Evolutionary conservation across 1,140 invertebrate genomes (phyloP), one percentile per base, ranked within the genome.

Genomic region (Psilanteris sp.): DNA sequence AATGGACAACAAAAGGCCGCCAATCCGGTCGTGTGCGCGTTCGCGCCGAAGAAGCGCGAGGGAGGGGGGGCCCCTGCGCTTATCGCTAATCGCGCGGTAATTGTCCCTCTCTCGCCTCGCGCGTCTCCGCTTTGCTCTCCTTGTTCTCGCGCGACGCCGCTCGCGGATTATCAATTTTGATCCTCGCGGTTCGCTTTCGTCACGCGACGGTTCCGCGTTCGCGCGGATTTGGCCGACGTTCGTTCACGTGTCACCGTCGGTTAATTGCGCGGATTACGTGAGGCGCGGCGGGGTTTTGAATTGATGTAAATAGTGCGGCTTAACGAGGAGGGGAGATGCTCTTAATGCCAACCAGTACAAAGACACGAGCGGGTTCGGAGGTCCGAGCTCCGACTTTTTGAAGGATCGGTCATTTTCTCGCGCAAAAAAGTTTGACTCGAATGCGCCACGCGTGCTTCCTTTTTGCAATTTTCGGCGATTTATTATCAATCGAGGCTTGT

Each of bases 51-150:
- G 70, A 70, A 41, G 72, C 57, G 26, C 27, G 48, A 48, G 46
- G 61, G 70, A 66, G 52, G 70, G 71, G 52, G 39, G 48, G 43
- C 66, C 77, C 82, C 81, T 81, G 77, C 72, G 55, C 71, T 70
- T 68, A 74, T 44, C 66, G 72, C 26, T 83, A 83, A 85, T 83
- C 81, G 76, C 41, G 44, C 61, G 67, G 62, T 78, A 82, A 83
- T 83, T 80, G 83, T 66, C 20, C 18, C 34, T 48, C 20, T 22
- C 37, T 44, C 29, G 9, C 34, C 4, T 54, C 4, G n/a, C n/a
- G n/a, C n/a, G n/a, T n/a, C n/a, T 16, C 27, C 16, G 1, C 11
- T 31, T 13, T 13, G 1, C 18, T 22, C 32, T 46, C 18, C 14
- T 27, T 43, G 27, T 8, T 48, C 3, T 52, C 6, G n/a, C n/a